Evolutionary conservation across 2,113 vertebrate species (phyloP).

Genomic region (Eptesicus fuscus): DNA sequence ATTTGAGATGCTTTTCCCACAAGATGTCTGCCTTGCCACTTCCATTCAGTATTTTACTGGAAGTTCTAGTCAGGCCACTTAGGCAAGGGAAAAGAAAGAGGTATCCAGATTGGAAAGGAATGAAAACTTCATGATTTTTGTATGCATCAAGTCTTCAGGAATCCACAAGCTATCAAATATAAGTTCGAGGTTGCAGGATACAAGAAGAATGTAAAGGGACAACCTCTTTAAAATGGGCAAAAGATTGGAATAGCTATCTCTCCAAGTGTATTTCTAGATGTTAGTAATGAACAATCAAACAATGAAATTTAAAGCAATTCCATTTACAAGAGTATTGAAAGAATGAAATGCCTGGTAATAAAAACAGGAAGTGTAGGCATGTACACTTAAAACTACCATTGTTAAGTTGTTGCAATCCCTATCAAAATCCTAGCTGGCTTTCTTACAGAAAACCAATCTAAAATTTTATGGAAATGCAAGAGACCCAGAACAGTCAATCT

Average conservation of each 20-base stretch:
- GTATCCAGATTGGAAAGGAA: too few species aligned
- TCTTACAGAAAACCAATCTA: background rate
- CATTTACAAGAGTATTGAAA: background rate
- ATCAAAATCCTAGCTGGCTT: background rate
- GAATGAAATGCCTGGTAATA: background rate
- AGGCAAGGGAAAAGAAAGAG: background rate
- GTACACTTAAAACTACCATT: background rate
- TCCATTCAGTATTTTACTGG: background rate
- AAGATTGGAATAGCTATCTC: too few species aligned
- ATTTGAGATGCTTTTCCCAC: too few species aligned
- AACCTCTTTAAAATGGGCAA: background rate
- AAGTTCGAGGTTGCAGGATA: background rate
- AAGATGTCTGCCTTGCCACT: background rate
- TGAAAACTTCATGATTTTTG: too few species aligned
- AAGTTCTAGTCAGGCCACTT: background rate
- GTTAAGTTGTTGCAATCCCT: background rate
- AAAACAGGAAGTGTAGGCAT: background rate
- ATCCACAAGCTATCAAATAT: background rate
- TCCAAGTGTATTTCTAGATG: too few species aligned
- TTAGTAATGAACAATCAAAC: too few species aligned
- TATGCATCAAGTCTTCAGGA: background rate
- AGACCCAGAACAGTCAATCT: background rate
- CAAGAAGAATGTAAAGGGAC: background rate
- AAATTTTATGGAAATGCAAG: background rate
- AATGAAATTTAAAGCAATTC: too few species aligned